Conservation (phyloP, 2,797 vertebrate genomes). For the Acanthurus leucopareius region DNA sequence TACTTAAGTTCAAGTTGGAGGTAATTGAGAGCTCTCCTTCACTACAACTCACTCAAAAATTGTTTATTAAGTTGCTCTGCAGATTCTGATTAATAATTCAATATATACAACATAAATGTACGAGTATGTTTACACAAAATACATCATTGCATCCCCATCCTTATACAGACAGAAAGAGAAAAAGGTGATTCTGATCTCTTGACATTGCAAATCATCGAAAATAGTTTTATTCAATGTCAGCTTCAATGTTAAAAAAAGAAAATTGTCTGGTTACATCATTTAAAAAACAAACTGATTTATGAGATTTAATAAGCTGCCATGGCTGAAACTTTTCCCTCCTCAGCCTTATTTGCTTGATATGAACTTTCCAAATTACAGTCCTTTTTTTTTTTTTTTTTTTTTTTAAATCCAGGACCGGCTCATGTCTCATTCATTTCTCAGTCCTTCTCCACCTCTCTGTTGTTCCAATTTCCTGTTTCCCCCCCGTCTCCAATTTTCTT, state of each 20-base stretch:
- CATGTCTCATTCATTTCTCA: slow-evolving; percentile 60
- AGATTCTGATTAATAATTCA: background rate
- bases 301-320: background rate
- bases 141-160: too few relatives aligned
- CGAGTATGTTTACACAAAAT: too few relatives aligned
- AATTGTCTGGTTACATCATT: too few relatives aligned
- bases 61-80: background rate
- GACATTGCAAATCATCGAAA: too few relatives aligned
- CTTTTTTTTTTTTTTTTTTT: background rate
- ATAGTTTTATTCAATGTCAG: too few relatives aligned
- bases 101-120: background rate
- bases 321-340: slow-evolving; percentile 9
- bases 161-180: too few relatives aligned
- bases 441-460: slow-evolving; percentile 64
- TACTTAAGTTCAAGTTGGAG: background rate
- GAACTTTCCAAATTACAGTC: slow-evolving; percentile 21
- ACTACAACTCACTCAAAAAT: too few relatives aligned
- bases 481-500: slow-evolving; percentile 73
- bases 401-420: slow-evolving; percentile 29
- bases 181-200: too few relatives aligned
- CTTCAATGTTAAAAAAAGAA: too few relatives aligned
- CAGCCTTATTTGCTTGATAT: slow-evolving; percentile 30
- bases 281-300: too few relatives aligned
- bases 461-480: slow-evolving; percentile 80
- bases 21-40: too few relatives aligned